These are phyloP conservation scores for Neuroterus valhalla DNA, from an alignment of 1,140 invertebrate species.

Conservation along the genomic window DNA sequence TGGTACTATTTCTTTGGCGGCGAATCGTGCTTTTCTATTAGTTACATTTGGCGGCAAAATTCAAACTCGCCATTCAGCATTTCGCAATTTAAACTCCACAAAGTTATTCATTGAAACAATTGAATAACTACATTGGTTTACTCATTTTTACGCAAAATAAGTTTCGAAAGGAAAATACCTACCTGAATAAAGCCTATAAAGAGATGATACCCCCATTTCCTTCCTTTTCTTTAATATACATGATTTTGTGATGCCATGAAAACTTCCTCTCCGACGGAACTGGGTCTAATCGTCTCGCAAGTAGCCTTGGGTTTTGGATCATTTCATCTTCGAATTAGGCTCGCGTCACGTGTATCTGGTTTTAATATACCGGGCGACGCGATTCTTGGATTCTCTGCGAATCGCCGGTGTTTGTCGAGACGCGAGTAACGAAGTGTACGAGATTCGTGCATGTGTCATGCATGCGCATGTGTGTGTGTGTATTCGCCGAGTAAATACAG, in stretches of 20 bases:
- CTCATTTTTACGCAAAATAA: too few species aligned
- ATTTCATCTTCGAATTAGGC: conserved; percentile 32
- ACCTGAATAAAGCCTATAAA: too few species aligned
- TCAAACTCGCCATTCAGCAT: too few species aligned
- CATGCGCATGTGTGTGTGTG: conserved; percentile 41
- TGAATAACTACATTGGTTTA: too few species aligned
- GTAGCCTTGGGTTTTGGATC: conserved; percentile 11
- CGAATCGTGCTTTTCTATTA: conserved; percentile 15
- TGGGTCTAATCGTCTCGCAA: conserved; percentile 30
- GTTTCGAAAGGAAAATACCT: too few species aligned
- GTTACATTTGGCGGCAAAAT: too few species aligned
- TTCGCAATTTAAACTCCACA: too few species aligned
- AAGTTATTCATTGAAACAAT: too few species aligned
- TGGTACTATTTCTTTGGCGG: conserved; percentile 31
- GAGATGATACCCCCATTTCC: background rate
- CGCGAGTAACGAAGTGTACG: conserved; percentile 31
- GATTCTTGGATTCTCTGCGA: background rate
- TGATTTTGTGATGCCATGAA: background rate
- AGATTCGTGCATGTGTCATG: conserved; percentile 3
- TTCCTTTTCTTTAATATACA: background rate
- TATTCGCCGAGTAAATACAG: conserved; percentile 53
- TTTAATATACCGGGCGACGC: background rate
- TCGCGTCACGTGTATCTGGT: background rate
- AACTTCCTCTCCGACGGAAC: background rate
- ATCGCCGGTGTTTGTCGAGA: conserved; percentile 26